Conservation (phyloP, 92 coral and sea anemone genomes). For the Diadumene lineata region DNA sequence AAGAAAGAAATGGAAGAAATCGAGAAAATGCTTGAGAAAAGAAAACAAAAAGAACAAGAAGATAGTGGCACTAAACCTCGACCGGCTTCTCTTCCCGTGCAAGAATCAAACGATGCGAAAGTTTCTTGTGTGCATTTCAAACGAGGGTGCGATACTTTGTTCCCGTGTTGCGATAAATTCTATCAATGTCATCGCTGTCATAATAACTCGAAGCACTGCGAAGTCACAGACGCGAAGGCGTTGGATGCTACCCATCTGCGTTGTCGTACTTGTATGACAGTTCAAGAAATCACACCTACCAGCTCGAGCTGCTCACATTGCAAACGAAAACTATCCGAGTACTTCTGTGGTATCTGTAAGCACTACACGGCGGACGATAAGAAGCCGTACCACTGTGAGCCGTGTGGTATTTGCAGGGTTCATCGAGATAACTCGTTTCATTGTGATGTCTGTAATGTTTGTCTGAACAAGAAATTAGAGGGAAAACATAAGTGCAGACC, state of each 20-base stretch:
- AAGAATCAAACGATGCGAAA: constrained; percentile 26
- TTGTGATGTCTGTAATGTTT: constrained; percentile 86
- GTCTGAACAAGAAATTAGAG: constrained; percentile 65
- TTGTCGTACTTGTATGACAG: constrained; percentile 58
- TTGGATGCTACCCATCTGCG: constrained; percentile 57
- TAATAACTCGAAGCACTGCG: constrained; percentile 67
- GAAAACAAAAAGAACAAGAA: neutral
- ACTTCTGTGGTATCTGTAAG: constrained; percentile 79
- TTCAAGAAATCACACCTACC: constrained; percentile 70
- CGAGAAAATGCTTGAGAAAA: neutral
- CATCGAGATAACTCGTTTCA: constrained; percentile 83
- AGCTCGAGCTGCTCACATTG: constrained; percentile 63
- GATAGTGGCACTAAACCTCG: neutral
- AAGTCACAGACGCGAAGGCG: constrained; percentile 53
- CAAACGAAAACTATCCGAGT: constrained; percentile 59
- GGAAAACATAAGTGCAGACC: constrained; percentile 85
- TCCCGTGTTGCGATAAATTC: constrained; percentile 71
- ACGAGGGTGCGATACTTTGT: constrained; percentile 65
- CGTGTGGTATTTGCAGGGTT: constrained; percentile 86
- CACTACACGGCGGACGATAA: constrained; percentile 77
- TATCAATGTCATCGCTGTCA: constrained; percentile 92
- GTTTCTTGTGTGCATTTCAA: constrained; percentile 82
- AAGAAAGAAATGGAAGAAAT: constrained; percentile 25
- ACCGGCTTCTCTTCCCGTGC: constrained; percentile 35
- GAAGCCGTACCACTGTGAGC: constrained; percentile 77